Conservation (phyloP, 2,888 invertebrate genomes). For the Thyatira batis region DNA sequence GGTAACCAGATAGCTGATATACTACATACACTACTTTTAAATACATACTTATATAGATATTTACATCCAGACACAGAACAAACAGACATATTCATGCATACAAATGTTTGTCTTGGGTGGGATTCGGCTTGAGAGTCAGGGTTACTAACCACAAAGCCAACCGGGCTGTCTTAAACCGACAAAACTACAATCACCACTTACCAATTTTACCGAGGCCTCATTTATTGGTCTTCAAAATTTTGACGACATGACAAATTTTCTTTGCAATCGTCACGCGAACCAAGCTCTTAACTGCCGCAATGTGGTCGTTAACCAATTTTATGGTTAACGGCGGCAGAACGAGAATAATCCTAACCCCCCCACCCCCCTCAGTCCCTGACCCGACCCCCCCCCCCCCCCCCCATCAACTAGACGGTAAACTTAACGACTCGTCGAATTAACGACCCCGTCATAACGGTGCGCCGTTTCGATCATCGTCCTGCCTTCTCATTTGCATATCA, state of each 20-base stretch:
- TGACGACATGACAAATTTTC: neutral
- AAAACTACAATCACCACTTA: neutral
- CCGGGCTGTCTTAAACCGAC: too few relatives aligned
- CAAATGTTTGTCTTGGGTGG: too few relatives aligned
- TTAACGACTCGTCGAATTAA: constrained; percentile 27
- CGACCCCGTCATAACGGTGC: constrained; percentile 22
- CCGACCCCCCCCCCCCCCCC: neutral
- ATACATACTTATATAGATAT: too few relatives aligned
- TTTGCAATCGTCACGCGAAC: neutral
- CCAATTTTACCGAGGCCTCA: neutral
- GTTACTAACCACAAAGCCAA: too few relatives aligned
- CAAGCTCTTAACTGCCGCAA: constrained; percentile 4
- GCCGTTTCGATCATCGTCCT: constrained; percentile 23
- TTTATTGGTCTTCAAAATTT: neutral
- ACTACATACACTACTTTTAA: too few relatives aligned
- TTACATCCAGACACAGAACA: too few relatives aligned
- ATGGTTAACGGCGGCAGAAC: constrained; percentile 7
- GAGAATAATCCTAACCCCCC: neutral
- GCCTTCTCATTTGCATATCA: neutral
- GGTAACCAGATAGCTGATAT: too few relatives aligned
- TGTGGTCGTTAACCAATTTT: constrained; percentile 25
- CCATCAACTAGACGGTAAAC: constrained; percentile 3
- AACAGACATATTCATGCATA: too few relatives aligned
- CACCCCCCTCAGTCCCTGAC: neutral
- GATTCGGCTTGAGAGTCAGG: too few relatives aligned